These are phyloP conservation scores for Miltochrista miniata DNA, from an alignment of 2,888 invertebrate genomes.

Conservation along the genomic window DNA sequence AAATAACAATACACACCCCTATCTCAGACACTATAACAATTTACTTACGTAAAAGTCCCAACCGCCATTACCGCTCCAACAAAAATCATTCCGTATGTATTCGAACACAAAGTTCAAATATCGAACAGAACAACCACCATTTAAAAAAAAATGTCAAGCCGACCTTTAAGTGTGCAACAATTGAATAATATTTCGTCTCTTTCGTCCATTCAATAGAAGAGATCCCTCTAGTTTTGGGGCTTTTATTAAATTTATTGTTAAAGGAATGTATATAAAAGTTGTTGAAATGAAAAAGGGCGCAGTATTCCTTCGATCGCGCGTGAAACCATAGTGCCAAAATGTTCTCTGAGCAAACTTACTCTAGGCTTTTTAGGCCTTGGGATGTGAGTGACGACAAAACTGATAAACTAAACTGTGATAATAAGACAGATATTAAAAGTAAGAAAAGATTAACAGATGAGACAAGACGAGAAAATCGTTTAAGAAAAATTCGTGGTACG, in stretches of 20 bases:
- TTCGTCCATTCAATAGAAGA: slow-evolving; percentile 73
- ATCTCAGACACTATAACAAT: slow-evolving; percentile 74
- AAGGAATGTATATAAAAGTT: slow-evolving; percentile 81
- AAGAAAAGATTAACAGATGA: slow-evolving; percentile 58
- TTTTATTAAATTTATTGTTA: slow-evolving; percentile 83
- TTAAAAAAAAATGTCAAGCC: slow-evolving; percentile 35
- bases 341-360: slow-evolving; percentile 71
- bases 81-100: slow-evolving; percentile 29
- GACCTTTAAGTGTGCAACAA: slow-evolving; percentile 76
- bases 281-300: slow-evolving; percentile 75
- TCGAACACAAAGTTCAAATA: slow-evolving; percentile 35
- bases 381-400: slow-evolving; percentile 73
- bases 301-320: slow-evolving; percentile 66
- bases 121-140: slow-evolving; percentile 15
- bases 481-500: slow-evolving; percentile 74
- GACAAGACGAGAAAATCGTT: slow-evolving; percentile 64
- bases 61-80: slow-evolving; percentile 24
- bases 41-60: slow-evolving; percentile 34
- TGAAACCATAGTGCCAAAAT: slow-evolving; percentile 59
- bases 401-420: slow-evolving; percentile 38
- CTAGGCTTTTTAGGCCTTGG: slow-evolving; percentile 86
- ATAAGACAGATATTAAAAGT: slow-evolving; percentile 32
- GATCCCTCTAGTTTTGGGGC: slow-evolving; percentile 75
- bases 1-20: slow-evolving; percentile 84
- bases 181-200: slow-evolving; percentile 83